Conservation (phyloP, 2,888 invertebrate genomes). For the Eupithecia subfuscata region DNA sequence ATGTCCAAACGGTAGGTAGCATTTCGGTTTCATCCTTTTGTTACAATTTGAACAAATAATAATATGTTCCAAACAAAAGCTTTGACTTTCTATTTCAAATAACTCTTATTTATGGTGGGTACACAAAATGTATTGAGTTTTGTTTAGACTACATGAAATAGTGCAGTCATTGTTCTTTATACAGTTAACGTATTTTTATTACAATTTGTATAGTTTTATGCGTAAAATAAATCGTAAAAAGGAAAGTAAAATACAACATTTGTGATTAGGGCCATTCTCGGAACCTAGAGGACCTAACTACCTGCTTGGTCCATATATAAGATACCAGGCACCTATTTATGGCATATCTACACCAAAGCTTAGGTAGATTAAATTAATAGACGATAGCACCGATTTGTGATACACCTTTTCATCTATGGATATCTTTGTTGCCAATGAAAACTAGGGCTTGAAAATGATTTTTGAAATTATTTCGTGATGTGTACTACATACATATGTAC, state of each 20-base stretch:
- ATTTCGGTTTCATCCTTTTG: constrained; percentile 52
- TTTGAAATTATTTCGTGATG: too few relatives aligned
- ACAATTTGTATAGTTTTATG: not conserved
- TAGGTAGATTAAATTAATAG: not conserved
- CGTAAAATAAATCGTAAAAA: constrained; percentile 1
- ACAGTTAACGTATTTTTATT: constrained; percentile 14
- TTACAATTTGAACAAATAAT: constrained; percentile 48
- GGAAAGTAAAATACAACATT: not conserved
- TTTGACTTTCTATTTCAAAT: constrained; percentile 59
- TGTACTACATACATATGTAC: too few relatives aligned
- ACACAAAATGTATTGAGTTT: constrained; percentile 43
- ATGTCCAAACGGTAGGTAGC: constrained; percentile 54
- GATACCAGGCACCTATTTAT: not conserved
- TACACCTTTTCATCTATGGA: too few relatives aligned
- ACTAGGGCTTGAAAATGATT: too few relatives aligned
- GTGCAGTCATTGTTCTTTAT: constrained; percentile 28
- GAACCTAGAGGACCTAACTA: not conserved
- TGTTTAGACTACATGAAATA: constrained; percentile 18
- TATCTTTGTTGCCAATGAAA: too few relatives aligned
- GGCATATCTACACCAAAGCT: not conserved
- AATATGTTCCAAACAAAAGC: constrained; percentile 32
- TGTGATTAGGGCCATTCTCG: not conserved
- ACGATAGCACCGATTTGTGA: too few relatives aligned
- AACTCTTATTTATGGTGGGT: constrained; percentile 41
- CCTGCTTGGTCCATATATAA: not conserved